Conservation (phyloP, 2,797 vertebrate genomes). For the Chrysocyon brachyurus region DNA sequence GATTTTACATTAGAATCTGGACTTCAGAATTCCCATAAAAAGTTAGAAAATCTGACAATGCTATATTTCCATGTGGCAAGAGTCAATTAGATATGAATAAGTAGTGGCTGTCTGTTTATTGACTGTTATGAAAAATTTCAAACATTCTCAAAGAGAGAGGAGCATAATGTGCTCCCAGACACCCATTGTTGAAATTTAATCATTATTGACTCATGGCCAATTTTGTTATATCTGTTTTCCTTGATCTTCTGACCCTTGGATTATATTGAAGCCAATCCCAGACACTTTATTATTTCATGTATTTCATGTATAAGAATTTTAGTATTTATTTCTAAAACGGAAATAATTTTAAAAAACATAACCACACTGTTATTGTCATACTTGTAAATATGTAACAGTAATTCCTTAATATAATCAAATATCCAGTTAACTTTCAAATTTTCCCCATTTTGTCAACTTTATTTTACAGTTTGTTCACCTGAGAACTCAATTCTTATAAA, state of each 20-base stretch:
- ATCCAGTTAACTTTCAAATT: slow-evolving; percentile 2
- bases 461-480: slow-evolving; percentile 49
- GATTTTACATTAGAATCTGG: slow-evolving; percentile 32
- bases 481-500: slow-evolving; percentile 39
- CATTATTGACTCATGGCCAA: not conserved
- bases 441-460: slow-evolving; percentile 33
- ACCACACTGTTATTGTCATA: slow-evolving; percentile 21
- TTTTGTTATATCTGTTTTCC: slow-evolving; percentile 49
- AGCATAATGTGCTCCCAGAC: not conserved
- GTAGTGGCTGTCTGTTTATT: slow-evolving; percentile 1
- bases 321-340: slow-evolving; percentile 18
- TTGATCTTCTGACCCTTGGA: not conserved
- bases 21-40: slow-evolving; percentile 62
- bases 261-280: slow-evolving; percentile 59
- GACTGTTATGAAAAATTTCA: slow-evolving; percentile 22
- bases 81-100: slow-evolving; percentile 22
- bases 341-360: slow-evolving; percentile 44
- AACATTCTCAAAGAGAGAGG: slow-evolving; percentile 33
- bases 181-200: not conserved
- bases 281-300: not conserved
- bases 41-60: not conserved
- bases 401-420: slow-evolving; percentile 51
- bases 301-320: slow-evolving; percentile 28
- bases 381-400: slow-evolving; percentile 1
- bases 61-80: not conserved